phyloP scores from a whole-genome alignment of 1,140 invertebrate species.

The Vanessa tameamea region DNA sequence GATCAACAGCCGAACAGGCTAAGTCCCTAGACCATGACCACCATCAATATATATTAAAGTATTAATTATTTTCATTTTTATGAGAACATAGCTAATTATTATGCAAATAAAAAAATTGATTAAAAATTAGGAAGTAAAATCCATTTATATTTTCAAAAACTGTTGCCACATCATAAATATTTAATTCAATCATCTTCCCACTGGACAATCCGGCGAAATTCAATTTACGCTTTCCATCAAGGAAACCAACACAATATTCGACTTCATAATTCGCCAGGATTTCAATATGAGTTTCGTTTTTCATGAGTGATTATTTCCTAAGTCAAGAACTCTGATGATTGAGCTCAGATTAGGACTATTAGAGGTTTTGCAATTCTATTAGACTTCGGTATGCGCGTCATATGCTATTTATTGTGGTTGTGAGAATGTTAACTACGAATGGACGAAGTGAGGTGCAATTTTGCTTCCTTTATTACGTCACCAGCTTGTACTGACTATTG shows the following conservation, averaged over 20 bases:
- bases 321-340: slow-evolving; percentile 14
- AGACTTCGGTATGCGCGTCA: neutral
- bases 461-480: slow-evolving; percentile 3
- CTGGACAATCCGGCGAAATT: slow-evolving; percentile 44
- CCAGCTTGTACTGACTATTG: neutral
- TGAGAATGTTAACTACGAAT: neutral
- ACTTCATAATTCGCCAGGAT: slow-evolving; percentile 25
- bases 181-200: slow-evolving; percentile 36
- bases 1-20: no score
- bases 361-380: slow-evolving; percentile 15
- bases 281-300: slow-evolving; percentile 31
- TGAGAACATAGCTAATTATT: no score
- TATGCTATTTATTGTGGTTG: slow-evolving; percentile 8
- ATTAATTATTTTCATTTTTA: no score
- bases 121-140: neutral
- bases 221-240: slow-evolving; percentile 35
- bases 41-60: no score
- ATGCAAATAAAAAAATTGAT: no score
- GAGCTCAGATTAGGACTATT: slow-evolving; percentile 15
- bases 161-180: slow-evolving; percentile 17
- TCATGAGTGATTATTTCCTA: slow-evolving; percentile 33
- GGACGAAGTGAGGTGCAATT: no score
- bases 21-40: no score
- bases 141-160: neutral
- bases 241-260: slow-evolving; percentile 16